Base-by-base conservation (phyloP, 2,113 vertebrate genomes). In the Propithecus coquereli region DNA sequence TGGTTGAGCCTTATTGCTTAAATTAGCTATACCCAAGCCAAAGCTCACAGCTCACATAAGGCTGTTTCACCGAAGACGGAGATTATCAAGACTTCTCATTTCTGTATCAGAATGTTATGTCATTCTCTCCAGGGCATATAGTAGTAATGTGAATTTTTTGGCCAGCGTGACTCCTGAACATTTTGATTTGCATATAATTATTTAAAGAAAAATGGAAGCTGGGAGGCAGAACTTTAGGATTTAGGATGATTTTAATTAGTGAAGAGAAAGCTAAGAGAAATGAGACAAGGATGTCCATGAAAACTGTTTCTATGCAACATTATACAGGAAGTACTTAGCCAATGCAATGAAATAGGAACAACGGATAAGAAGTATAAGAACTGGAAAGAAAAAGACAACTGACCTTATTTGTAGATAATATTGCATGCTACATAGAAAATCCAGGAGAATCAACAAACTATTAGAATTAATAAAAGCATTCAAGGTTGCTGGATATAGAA, bases 151-250 rank as follows among this genome's bases (percentile, higher is more conserved):
- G 71, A 79, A 40, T n/a, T 61, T 59, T 94, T 65, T 40, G 30
- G 22, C 40, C 82, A 84, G 43, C 70, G 30, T 65, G 37, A 91
- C 52, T 82, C 43, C 30, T 81, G 17, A 47, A 40, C 6, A 63
- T n/a, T 89, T 88, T 74, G 34, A 70, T 86, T 91, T 88, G 73
- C 73, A 71, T 94, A 30, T 80, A 85, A 25, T 54, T 76, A 91
- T 73, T 91, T 83, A 73, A 92, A 95, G 86, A 66, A n/a, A 77
- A 50, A 88, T 71, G 22, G 54, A 92, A 90, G 17, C 77, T 22
- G 16, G 45, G 82, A 92, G 54, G 54, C 34, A 57, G 47, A 73
- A 47, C 57, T 90, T 79, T 80, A 83, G 63, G 54, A 65, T 79
- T 71, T 89, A 59, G 7, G 20, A 70, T 86, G 37, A 32, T 34